phyloP scores from a whole-genome alignment of 1,140 invertebrate species.

The Cataglyphis hispanica region DNA sequence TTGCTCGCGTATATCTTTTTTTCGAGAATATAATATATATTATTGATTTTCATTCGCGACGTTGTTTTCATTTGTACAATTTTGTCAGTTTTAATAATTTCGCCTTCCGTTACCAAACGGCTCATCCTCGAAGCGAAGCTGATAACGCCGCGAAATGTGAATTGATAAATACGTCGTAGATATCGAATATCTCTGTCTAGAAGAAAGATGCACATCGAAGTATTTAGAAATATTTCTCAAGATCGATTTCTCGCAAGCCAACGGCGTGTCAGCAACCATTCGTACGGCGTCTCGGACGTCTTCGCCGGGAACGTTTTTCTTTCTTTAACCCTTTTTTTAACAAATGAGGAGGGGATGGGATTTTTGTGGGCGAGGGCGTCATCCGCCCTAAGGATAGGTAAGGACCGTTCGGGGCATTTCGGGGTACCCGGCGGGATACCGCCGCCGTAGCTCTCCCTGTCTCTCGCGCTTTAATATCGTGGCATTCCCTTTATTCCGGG shows the following conservation, averaged over 20 bases:
- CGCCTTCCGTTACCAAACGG: background rate
- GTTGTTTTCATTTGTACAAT: background rate
- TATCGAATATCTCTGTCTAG: background rate
- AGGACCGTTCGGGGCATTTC: constrained; percentile 38
- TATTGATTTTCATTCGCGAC: background rate
- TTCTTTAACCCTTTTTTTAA: constrained; percentile 14
- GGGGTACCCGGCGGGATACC: constrained; percentile 58
- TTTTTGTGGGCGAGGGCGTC: constrained; percentile 17
- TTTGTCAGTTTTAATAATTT: background rate
- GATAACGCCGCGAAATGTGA: background rate
- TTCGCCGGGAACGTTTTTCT: background rate
- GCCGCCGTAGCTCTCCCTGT: constrained; percentile 64
- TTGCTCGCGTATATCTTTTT: background rate
- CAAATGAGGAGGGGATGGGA: background rate
- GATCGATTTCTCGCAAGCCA: background rate
- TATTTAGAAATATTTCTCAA: background rate
- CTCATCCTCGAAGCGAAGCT: background rate
- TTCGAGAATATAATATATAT: background rate
- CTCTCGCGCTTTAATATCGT: constrained; percentile 79
- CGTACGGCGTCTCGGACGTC: background rate
- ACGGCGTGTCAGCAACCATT: background rate
- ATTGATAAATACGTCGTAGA: background rate
- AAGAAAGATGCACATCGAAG: background rate
- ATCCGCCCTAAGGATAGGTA: background rate
- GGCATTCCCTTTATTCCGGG: constrained; percentile 83